Conservation (phyloP, 2,888 invertebrate species). For the Oscheius onirici region DNA sequence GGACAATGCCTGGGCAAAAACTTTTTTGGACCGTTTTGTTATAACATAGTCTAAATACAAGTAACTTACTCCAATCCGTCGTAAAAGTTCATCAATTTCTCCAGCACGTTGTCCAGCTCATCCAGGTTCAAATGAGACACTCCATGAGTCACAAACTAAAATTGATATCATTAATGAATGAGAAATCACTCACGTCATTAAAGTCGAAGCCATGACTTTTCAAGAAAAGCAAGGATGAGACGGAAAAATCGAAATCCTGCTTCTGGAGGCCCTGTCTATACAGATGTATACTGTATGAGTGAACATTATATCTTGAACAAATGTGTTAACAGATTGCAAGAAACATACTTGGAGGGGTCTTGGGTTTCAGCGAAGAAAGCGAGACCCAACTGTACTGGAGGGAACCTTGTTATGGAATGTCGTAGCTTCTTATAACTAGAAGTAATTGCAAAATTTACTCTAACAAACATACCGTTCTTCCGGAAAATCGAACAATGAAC, state of each 20-base stretch:
- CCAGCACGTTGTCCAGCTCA: constrained; percentile 16
- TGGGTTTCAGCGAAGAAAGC: constrained; percentile 21
- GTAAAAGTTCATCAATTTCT: neutral
- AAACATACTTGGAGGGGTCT: neutral
- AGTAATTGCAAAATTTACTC: no score
- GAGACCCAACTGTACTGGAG: constrained; percentile 34
- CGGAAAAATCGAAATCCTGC: constrained; percentile 34
- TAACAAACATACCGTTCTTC: constrained; percentile 11
- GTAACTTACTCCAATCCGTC: constrained; percentile 30
- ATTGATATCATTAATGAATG: neutral
- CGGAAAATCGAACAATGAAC: constrained; percentile 26
- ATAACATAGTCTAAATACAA: neutral
- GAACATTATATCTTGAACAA: constrained; percentile 35
- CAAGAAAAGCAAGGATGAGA: constrained; percentile 40
- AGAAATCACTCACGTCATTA: constrained; percentile 36
- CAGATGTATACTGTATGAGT: constrained; percentile 33
- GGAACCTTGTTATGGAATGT: constrained; percentile 25
- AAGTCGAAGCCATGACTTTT: constrained; percentile 47
- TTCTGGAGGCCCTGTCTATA: constrained; percentile 35
- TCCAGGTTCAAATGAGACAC: constrained; percentile 26
- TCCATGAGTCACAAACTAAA: constrained; percentile 20
- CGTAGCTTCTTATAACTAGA: constrained; percentile 28
- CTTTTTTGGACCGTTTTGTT: neutral
- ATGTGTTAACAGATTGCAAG: neutral
- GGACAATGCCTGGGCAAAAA: neutral